Evolutionary conservation across 2,888 invertebrate genomes (phyloP).

Genomic region (Nasonia oneida): DNA sequence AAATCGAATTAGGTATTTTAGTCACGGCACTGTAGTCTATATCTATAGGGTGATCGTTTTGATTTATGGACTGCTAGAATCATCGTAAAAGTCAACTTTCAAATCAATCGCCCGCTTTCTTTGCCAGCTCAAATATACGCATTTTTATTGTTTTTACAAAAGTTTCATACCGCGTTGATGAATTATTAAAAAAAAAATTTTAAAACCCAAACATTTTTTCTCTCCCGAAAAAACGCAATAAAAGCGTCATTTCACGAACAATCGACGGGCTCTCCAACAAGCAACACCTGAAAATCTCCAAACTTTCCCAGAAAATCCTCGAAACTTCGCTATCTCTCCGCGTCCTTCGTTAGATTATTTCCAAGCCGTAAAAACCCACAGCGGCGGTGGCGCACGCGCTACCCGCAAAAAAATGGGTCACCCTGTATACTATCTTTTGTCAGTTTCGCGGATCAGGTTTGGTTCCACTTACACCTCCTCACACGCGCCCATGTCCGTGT

Average conservation of each 20-base stretch:
- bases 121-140: too few species aligned
- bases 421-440: slow-evolving; percentile 29
- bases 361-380: neutral
- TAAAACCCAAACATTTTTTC: too few species aligned
- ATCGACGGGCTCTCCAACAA: neutral
- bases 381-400: too few species aligned
- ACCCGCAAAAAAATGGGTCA: slow-evolving; percentile 15
- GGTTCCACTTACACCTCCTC: neutral
- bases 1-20: neutral
- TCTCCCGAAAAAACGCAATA: too few species aligned
- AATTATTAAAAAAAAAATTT: too few species aligned
- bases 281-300: neutral
- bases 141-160: too few species aligned
- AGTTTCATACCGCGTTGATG: too few species aligned
- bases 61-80: neutral
- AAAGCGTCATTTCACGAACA: too few species aligned
- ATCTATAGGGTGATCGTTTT: neutral
- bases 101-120: neutral
- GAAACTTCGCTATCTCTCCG: too few species aligned
- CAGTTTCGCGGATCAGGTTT: slow-evolving; percentile 25
- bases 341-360: too few species aligned
- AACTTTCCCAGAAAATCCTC: neutral
- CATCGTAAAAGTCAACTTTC: neutral
- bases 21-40: neutral
- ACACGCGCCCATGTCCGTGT: neutral